phyloP scores from a whole-genome alignment of 2,888 invertebrate genomes.

The Caenorhabditis afra region DNA sequence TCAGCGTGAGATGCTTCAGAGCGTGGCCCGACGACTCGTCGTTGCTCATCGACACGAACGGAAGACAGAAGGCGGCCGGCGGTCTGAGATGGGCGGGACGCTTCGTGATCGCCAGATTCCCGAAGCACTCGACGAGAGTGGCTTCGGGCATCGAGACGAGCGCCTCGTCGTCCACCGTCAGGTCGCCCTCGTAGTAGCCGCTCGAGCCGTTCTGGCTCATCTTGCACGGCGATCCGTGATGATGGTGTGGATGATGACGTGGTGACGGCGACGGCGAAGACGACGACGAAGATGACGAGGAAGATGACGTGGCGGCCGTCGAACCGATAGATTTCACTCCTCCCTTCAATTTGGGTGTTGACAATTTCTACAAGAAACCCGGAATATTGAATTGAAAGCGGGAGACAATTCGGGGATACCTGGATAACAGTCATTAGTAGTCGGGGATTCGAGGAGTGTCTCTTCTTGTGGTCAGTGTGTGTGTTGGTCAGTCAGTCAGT shows the following conservation, averaged over 20 bases:
- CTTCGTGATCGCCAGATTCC: constrained; percentile 53
- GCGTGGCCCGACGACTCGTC: constrained; percentile 59
- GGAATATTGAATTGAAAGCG: neutral
- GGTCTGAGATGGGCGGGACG: constrained; percentile 57
- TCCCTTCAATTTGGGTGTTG: constrained; percentile 37
- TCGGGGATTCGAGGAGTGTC: constrained; percentile 7
- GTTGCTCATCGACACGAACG: constrained; percentile 63
- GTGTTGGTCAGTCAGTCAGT: neutral
- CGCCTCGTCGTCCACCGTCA: constrained; percentile 29
- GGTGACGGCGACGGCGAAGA: neutral
- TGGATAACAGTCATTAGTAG: constrained; percentile 47
- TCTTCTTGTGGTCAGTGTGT: neutral
- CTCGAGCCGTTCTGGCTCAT: constrained; percentile 49
- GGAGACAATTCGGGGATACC: neutral
- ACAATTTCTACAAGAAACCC: constrained; percentile 30
- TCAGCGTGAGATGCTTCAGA: constrained; percentile 56
- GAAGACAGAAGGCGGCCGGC: constrained; percentile 66
- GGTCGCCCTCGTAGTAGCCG: constrained; percentile 49
- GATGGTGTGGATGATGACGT: constrained; percentile 5
- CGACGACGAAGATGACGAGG: too few relatives aligned
- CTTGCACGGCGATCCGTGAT: constrained; percentile 38
- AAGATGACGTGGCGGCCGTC: too few relatives aligned
- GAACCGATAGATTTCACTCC: neutral
- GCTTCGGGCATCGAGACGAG: constrained; percentile 56
- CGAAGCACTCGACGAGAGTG: constrained; percentile 57